Conservation (phyloP, 64 coral and sea anemone genomes). For the Acropora yongei region DNA sequence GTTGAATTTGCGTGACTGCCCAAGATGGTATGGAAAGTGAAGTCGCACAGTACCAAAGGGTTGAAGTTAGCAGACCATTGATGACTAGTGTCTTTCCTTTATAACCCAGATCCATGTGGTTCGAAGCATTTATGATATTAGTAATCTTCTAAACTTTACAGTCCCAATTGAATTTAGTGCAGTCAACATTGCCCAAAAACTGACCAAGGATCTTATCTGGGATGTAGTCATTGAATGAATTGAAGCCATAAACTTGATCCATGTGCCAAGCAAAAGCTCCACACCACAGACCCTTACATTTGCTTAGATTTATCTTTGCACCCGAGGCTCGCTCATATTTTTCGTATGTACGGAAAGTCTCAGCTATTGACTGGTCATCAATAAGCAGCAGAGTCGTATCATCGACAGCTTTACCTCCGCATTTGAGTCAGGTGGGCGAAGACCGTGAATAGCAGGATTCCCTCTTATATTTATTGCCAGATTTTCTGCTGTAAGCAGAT, state of each 20-base stretch:
- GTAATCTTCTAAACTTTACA: too few species aligned
- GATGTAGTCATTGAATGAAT: too few species aligned
- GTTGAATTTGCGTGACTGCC: slow-evolving; percentile 2
- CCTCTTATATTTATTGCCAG: background rate
- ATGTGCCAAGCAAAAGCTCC: too few species aligned
- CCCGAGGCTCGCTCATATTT: slow-evolving; percentile 36
- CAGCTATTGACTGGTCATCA: background rate
- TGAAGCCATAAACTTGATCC: too few species aligned
- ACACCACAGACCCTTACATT: slow-evolving; percentile 26
- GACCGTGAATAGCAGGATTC: background rate
- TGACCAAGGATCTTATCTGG: too few species aligned
- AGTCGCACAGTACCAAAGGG: background rate
- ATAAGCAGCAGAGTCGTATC: slow-evolving; percentile 30
- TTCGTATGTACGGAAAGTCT: background rate
- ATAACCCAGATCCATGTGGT: too few species aligned
- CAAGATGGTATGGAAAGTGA: background rate
- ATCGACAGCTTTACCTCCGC: background rate
- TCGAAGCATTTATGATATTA: too few species aligned
- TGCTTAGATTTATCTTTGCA: slow-evolving; percentile 32
- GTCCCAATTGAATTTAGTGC: too few species aligned
- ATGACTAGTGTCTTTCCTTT: slow-evolving; percentile 23
- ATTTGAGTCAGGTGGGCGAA: background rate
- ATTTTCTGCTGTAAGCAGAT: slow-evolving; percentile 21
- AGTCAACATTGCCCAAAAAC: too few species aligned
- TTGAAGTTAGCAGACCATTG: background rate